Evolutionary conservation across 2,797 vertebrate genomes (phyloP).

Genomic region (Gallinago solitaria): DNA sequence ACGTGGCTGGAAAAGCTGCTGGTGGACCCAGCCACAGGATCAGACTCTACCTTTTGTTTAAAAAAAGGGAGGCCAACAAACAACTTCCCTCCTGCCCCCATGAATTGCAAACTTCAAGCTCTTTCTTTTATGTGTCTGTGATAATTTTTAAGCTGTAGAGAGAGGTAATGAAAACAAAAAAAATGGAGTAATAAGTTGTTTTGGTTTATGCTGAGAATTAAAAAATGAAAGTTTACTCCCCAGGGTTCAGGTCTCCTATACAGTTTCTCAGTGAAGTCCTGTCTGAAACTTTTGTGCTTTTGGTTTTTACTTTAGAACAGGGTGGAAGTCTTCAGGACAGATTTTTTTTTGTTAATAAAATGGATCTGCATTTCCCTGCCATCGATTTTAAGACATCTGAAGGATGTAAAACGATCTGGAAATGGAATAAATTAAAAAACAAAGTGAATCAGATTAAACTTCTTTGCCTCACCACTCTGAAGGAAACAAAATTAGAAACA

Average conservation of each 20-base stretch:
- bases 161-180: neutral
- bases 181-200: neutral
- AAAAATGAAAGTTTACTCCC: neutral
- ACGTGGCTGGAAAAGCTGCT: fast-evolving
- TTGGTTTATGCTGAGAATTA: neutral
- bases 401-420: neutral
- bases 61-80: neutral
- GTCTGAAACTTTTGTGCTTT: neutral
- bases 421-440: neutral
- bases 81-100: no score
- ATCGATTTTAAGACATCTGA: neutral
- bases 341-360: neutral
- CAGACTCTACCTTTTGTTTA: neutral
- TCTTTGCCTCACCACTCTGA: neutral
- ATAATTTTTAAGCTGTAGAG: neutral
- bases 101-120: neutral
- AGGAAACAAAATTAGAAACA: neutral
- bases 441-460: neutral
- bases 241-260: neutral
- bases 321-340: neutral
- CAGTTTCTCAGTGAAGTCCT: neutral
- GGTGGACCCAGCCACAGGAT: neutral
- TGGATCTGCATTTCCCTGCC: neutral
- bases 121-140: neutral
- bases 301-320: neutral